Evolutionary conservation across 2,113 vertebrate species (phyloP).

Genomic region (Coracopsis vasa): DNA sequence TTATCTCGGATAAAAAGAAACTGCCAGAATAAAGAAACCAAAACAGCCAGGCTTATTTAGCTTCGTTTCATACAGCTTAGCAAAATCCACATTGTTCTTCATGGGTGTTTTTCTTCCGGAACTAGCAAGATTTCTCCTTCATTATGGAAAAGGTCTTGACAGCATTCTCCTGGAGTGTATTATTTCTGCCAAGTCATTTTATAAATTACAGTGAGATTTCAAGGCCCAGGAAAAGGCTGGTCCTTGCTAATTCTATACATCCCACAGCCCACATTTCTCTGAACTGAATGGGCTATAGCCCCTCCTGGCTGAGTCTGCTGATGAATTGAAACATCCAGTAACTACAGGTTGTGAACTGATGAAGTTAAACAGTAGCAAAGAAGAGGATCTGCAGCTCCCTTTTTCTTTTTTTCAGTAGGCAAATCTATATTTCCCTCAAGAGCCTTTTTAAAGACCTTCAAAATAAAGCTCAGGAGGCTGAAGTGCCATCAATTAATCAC

Average conservation of each 20-base stretch:
- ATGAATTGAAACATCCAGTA: neutral
- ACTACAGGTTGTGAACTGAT: neutral
- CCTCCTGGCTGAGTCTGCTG: neutral
- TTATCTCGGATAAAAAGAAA: neutral
- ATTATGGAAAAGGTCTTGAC: neutral
- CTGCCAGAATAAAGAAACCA: neutral
- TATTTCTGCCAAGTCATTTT: neutral
- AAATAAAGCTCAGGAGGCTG: neutral
- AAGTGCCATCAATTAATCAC: constrained; percentile 39
- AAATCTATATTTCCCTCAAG: constrained; percentile 1
- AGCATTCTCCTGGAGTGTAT: neutral
- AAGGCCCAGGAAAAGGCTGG: neutral
- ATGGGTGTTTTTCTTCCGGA: neutral
- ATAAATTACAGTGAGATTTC: neutral
- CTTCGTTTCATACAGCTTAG: neutral
- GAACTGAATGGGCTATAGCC: neutral
- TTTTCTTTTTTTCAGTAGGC: neutral
- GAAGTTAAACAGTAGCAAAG: neutral
- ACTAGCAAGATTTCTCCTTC: neutral
- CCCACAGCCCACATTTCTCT: neutral
- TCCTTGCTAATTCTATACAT: neutral
- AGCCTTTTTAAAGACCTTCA: constrained; percentile 7
- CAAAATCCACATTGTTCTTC: neutral
- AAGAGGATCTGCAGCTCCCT: neutral
- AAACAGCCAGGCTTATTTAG: neutral